Evolutionary conservation across 2,113 vertebrate genomes (phyloP).

Genomic region (Alligator mississippiensis): DNA sequence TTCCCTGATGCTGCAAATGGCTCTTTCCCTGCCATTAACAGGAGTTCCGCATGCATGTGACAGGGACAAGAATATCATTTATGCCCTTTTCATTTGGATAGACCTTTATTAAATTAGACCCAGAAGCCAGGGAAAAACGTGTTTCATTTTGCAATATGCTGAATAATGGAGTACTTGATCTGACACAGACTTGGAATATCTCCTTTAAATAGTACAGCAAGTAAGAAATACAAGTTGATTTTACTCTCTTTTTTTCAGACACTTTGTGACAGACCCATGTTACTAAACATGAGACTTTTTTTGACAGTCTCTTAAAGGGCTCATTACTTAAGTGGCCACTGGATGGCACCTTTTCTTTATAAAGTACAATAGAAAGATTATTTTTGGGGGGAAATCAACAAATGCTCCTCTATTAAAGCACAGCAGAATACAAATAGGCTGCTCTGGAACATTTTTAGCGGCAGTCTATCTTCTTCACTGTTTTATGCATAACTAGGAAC

Average conservation of each 20-base stretch:
- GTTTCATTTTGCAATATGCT: not conserved
- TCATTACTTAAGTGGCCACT: constrained; percentile 39
- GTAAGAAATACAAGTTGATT: not conserved
- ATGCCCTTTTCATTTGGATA: constrained; percentile 26
- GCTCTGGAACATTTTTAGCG: not conserved
- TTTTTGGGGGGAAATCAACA: not conserved
- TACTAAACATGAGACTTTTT: constrained; percentile 2
- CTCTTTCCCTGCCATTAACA: not conserved
- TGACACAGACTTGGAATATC: not conserved
- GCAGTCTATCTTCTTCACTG: not conserved
- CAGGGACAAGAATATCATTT: not conserved
- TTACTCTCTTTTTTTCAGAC: not conserved
- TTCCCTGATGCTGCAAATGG: rapidly evolving
- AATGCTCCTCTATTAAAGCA: not conserved
- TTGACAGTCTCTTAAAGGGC: not conserved
- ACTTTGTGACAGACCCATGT: not conserved
- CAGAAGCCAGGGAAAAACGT: not conserved
- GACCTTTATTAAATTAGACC: constrained; percentile 12
- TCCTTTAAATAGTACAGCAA: not conserved
- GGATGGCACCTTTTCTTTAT: constrained; percentile 57
- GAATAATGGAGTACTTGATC: not conserved
- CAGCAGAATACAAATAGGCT: not conserved
- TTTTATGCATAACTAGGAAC: not conserved
- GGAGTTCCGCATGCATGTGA: rapidly evolving
- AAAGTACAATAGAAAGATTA: not conserved